Evolutionary conservation across 2,888 invertebrate genomes (phyloP).

Genomic region (Cyrtodaria siliqua): DNA sequence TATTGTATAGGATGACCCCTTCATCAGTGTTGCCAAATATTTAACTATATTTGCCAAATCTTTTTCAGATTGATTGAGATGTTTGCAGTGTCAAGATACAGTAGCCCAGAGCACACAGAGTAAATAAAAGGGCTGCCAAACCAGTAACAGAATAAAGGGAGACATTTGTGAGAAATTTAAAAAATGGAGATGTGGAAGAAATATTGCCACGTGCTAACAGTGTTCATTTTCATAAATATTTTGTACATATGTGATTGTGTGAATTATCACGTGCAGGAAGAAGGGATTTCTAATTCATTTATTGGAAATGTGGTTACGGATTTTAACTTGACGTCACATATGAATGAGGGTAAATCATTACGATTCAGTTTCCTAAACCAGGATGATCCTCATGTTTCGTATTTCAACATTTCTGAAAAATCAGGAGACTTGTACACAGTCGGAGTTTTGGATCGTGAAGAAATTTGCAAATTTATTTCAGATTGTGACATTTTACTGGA

Average conservation of each 20-base stretch:
- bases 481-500: conserved; percentile 69
- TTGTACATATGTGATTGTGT: conserved; percentile 31
- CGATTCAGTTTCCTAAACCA: conserved; percentile 73
- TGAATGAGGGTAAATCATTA: conserved; percentile 64
- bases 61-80: too few species aligned
- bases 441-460: conserved; percentile 73
- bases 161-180: background rate
- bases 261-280: conserved; percentile 63
- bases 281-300: conserved; percentile 47
- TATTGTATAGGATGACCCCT: conserved; percentile 6
- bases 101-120: too few species aligned
- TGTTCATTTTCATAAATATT: conserved; percentile 12
- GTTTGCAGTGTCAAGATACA: too few species aligned
- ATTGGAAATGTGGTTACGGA: conserved; percentile 76
- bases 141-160: background rate
- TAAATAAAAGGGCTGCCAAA: background rate
- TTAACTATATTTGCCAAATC: too few species aligned
- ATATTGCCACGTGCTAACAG: conserved; percentile 8
- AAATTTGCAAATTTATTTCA: conserved; percentile 68
- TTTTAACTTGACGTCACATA: conserved; percentile 64
- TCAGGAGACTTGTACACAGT: conserved; percentile 70
- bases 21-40: background rate
- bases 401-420: conserved; percentile 71
- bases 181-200: background rate
- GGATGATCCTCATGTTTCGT: conserved; percentile 61